Base-by-base conservation (phyloP, 2,797 vertebrate genomes). In the Triplophysa bombifrons region DNA sequence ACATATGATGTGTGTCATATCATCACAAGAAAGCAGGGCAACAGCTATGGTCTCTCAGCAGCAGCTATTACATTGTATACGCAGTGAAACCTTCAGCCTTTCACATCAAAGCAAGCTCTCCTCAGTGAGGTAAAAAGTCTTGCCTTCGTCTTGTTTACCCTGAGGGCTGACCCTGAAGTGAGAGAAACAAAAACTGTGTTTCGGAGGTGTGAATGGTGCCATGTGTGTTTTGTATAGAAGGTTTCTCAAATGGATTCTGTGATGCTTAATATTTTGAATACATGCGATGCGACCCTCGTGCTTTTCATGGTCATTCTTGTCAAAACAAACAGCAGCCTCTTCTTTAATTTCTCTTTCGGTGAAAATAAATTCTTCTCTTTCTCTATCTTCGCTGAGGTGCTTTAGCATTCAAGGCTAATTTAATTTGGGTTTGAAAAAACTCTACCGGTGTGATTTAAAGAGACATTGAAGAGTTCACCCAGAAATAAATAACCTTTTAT, bases 31-130 rank as follows among this genome's bases (percentile, higher is more conserved):
- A 55, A 58, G 63, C 19, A 65, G 34, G 19, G 56, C 56, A 48
- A 27, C 20, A 13, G 56, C 56, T 71, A 48, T 38, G 46, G 56
- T 78, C 19, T 41, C 44, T 78, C 46, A 63, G 67, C 67, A 38
- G 41, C 41, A 19, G 20, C 6, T 50, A n/a, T 46, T 70, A 16
- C 6, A 63, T 27, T 22, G 56, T 19, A 71, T 71, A 71, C 53
- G 14, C 30, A 63, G 11, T 46, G 50, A 53, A 63, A 63, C 34
- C 66, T 70, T 10, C 50, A 63, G n/a, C 8, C 11, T 71, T 77
- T 51, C 30, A 60, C 27, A 71, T 71, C 56, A 78, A 78, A 71
- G 30, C 58, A 64, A 44, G 30, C 25, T 78, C 30, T 78, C 58
- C 17, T 64, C 0, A 16, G n/a, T 53, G 20, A 78, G 46, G 3